Percentiles rank a stretch among this genome's conserved stretches.
phyloP scores from a whole-genome alignment of 2,888 invertebrate genomes.

The Habroteleia sp. region DNA sequence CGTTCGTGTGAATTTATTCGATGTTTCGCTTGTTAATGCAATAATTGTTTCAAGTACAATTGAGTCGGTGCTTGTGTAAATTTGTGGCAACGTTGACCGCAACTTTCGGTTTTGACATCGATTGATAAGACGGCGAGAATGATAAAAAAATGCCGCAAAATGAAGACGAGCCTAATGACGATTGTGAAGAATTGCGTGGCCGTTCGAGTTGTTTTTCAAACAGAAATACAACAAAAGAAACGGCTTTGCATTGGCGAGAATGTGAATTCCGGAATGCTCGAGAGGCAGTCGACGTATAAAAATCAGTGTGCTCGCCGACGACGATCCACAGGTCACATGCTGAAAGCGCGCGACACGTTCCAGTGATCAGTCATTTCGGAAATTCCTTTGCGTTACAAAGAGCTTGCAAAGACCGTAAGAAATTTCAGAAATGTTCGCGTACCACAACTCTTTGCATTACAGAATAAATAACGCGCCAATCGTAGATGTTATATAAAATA shows the following conservation, averaged over 20 bases:
- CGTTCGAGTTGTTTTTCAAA: slow-evolving; percentile 17
- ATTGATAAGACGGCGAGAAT: too few species aligned
- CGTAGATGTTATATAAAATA: slow-evolving; percentile 28
- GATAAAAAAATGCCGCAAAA: too few species aligned
- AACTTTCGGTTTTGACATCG: too few species aligned
- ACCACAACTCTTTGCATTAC: slow-evolving; percentile 14
- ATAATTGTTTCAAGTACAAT: not conserved
- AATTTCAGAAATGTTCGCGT: slow-evolving; percentile 26
- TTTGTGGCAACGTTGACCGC: too few species aligned
- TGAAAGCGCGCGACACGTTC: slow-evolving; percentile 20
- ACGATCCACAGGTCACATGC: too few species aligned
- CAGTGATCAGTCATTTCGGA: slow-evolving; percentile 21
- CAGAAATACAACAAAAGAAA: slow-evolving; percentile 4
- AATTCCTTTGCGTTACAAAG: slow-evolving; percentile 24
- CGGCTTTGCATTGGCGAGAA: slow-evolving; percentile 1
- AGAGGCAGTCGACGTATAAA: slow-evolving; percentile 17
- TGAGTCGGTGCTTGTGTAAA: too few species aligned
- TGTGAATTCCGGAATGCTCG: not conserved
- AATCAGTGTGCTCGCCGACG: slow-evolving; percentile 9
- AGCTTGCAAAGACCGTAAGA: slow-evolving; percentile 6
- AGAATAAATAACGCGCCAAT: slow-evolving; percentile 28
- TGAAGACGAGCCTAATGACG: too few species aligned
- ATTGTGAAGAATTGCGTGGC: too few species aligned
- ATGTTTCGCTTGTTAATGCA: not conserved
- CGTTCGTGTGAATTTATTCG: slow-evolving; percentile 1